A percentile compares a stretch with the other conserved stretches of the same genome.
Conservation (phyloP, 37 sponge, comb jelly and placozoan genomes). For the Crambe crambe region DNA sequence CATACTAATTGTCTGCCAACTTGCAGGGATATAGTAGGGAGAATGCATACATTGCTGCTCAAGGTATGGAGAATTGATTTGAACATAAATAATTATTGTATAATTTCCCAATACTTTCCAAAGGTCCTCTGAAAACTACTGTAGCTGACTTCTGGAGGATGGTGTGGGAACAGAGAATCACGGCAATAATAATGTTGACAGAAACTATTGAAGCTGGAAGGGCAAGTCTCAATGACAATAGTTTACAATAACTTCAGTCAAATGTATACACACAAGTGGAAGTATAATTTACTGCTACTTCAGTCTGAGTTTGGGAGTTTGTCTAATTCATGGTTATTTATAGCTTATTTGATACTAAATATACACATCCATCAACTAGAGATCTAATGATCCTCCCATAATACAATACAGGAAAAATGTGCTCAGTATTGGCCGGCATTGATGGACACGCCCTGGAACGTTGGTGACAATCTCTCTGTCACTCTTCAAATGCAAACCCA, state of each 20-base stretch:
- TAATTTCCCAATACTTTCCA: not conserved
- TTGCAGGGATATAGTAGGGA: constrained; percentile 54
- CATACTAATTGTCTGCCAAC: too few species aligned
- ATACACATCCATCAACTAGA: not conserved
- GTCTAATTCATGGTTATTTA: too few species aligned
- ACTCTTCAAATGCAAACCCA: constrained; percentile 38
- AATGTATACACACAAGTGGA: not conserved
- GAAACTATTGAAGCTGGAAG: constrained; percentile 54
- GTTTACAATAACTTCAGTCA: not conserved
- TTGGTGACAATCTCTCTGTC: constrained; percentile 32
- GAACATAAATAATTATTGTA: not conserved
- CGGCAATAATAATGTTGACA: constrained; percentile 73
- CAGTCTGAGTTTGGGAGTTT: too few species aligned
- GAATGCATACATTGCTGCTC: constrained; percentile 65
- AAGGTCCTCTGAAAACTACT: constrained; percentile 62
- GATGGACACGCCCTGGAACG: constrained; percentile 18
- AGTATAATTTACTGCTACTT: too few species aligned
- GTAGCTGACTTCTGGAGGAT: constrained; percentile 69
- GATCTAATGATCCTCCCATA: not conserved
- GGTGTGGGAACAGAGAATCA: constrained; percentile 55
- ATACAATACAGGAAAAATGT: constrained; percentile 67
- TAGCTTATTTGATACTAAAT: too few species aligned
- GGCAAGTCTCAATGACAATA: constrained; percentile 15
- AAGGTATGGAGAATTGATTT: too few species aligned
- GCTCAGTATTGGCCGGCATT: constrained; percentile 77